Evolutionary conservation across 92 coral and sea anemone species (phyloP), one percentile per base, ranked within the genome.

Genomic region (Actinostola sp.): DNA sequence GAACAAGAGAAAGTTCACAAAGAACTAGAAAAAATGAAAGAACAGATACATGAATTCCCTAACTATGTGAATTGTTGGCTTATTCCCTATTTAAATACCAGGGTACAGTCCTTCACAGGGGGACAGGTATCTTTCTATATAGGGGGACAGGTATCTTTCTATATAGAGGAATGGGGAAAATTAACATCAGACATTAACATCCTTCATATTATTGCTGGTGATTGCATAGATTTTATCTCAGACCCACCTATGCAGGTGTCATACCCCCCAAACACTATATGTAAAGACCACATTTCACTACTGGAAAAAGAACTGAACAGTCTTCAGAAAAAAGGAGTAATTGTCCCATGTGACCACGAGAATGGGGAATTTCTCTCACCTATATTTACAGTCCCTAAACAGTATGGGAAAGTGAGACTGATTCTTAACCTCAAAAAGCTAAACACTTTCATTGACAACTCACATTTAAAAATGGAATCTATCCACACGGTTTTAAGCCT

Each of bases 341-440:
- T 70, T 19, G 72, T 38, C 44, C 73, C 69, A 0, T 56, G 84
- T 61, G 55, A 35, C 20, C 57, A 46, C 55, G 81, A 77, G 20
- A 33, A 62, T 31, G 61, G 73, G 44, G 83, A 69, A 55, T 77
- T 78, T 41, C 52, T 85, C 10, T 85, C 90, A 49, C 86, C 86
- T 2, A 85, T 85, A 66, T 85, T 79, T 67, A 72, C 86, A 4
- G 77, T 69, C 7, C 82, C 86, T 3, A 79, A 85, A 69, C 59
- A 49, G 43, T 82, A 85, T 67, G 86, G 79, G 14, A 73, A 21
- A 1, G 48, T 85, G 1, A 33, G 82, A 53, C 75, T 85, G 20
- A 79, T 85, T 73, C 74, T 73, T 7, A 85, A 79, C 36, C 56
- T 85, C 25, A 73, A 85, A 42, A 74, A 67, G 21, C 48, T 79